Evolutionary conservation across 1,140 invertebrate species (phyloP), one percentile per base, ranked within the genome.

Genomic region (Orchestia grillus): DNA sequence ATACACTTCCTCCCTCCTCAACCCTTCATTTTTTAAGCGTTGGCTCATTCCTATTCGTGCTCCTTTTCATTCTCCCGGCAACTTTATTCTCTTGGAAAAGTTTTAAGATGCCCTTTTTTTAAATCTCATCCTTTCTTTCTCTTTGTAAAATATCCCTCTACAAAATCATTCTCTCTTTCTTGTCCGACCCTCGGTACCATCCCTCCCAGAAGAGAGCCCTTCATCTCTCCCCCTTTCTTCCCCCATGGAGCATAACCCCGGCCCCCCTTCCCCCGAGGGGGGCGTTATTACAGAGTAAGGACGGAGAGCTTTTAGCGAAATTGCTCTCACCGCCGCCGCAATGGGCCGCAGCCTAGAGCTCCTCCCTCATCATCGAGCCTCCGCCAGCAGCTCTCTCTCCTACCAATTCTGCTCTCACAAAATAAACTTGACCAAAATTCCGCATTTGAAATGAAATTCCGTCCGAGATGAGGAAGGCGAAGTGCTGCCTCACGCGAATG

Each of bases 281-380:
- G 92, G 43, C 44, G 92, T 47, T 94, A 94, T 94, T 94, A 94
- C 43, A 94, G 43, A 36, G 92, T 94, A 94, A 94, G 92, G 92
- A 44, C 92, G 44, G 44, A 40, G 92, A 47, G 92, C 92, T 94
- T 94, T 94, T 94, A 94, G 92, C 92, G 6, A 94, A 94, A 94
- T 94, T 94, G 92, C 92, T 45, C 88, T 91, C 88, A 91, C 11
- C 92, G 44, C 43, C 44, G 36, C 92, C 11, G 88, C 92, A 40
- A 94, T 94, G 92, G 92, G 47, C 92, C 92, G 36, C 43, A 45
- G 92, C 19, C 92, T 8, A 0, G 92, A 44, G 41, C 36, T n/a
- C 62, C 3, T 15, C 62, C 62, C 11, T 77, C 11, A 45, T 94
- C 44, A 94, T 94, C 92, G 92, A 45, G 41, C 92, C 44, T 44